Percentiles rank a stretch among this genome's conserved stretches.
phyloP scores from a whole-genome alignment of 2,888 invertebrate genomes.

The Leptopterna dolabrata region DNA sequence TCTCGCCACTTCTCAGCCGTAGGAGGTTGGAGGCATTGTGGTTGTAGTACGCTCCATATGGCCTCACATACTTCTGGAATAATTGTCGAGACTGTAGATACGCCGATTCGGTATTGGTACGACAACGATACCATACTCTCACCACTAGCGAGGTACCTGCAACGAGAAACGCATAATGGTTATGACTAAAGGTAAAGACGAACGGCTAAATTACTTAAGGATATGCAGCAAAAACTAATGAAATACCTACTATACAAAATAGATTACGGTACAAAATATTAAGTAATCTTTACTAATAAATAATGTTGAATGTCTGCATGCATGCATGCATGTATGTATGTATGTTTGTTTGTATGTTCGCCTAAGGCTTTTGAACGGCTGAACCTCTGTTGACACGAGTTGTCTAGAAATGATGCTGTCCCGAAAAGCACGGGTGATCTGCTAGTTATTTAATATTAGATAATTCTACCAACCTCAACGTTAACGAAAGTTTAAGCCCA shows the following conservation, averaged over 20 bases:
- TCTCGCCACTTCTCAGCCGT: conserved; percentile 16
- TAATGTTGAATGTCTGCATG: too few relatives aligned
- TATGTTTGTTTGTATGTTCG: too few relatives aligned
- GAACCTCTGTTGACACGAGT: too few relatives aligned
- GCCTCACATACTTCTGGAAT: not conserved
- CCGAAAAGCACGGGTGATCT: too few relatives aligned
- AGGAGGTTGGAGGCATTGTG: conserved; percentile 21
- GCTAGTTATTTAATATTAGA: not conserved
- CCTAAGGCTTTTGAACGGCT: too few relatives aligned
- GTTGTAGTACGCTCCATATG: not conserved
- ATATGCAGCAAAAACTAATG: too few relatives aligned
- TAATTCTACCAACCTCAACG: not conserved
- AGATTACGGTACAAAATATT: too few relatives aligned
- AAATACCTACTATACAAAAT: too few relatives aligned
- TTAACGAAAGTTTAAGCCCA: not conserved
- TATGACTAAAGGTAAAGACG: not conserved
- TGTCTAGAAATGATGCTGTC: too few relatives aligned
- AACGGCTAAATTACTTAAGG: not conserved
- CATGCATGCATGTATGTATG: too few relatives aligned
- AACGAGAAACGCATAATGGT: not conserved
- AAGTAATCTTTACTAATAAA: too few relatives aligned
- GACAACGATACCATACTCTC: not conserved
- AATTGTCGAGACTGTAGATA: not conserved
- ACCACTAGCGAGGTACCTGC: conserved; percentile 4
- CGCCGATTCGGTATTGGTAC: conserved; percentile 3